These are phyloP conservation scores for Myotis myotis DNA, from an alignment of 2,797 vertebrate species.

Conservation along the genomic window DNA sequence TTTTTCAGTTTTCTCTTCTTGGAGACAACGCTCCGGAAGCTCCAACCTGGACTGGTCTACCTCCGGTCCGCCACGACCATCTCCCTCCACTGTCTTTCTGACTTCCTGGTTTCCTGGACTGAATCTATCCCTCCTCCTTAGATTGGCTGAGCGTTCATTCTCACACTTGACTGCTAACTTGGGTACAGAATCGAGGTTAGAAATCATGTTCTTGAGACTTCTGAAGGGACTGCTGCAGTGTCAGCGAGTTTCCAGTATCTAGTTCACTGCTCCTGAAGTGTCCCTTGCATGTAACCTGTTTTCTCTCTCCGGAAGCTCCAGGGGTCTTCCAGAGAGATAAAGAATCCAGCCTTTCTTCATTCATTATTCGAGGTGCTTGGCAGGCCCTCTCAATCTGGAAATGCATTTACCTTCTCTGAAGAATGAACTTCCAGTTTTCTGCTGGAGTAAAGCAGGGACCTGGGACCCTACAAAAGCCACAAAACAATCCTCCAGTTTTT, in stretches of 20 bases:
- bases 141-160: neutral
- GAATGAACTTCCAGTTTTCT: neutral
- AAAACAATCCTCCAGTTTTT: neutral
- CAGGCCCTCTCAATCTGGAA: neutral
- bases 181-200: neutral
- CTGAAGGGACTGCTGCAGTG: neutral
- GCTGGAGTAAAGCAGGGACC: neutral
- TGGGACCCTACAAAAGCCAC: neutral
- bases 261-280: neutral
- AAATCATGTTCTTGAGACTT: neutral
- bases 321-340: too few relatives aligned
- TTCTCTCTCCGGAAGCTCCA: neutral
- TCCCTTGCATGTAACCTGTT: neutral
- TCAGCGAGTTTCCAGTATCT: neutral
- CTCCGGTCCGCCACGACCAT: neutral
- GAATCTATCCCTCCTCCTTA: neutral
- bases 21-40: neutral
- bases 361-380: neutral
- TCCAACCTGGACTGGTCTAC: too few relatives aligned
- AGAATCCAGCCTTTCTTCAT: neutral
- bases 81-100: rapidly evolving
- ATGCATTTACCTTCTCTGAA: neutral
- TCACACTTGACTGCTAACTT: neutral
- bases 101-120: neutral
- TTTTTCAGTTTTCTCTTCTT: neutral